Evolutionary conservation across 2,888 invertebrate species (phyloP), one percentile per base, ranked within the genome.

Genomic region (Leistus spinibarbis): DNA sequence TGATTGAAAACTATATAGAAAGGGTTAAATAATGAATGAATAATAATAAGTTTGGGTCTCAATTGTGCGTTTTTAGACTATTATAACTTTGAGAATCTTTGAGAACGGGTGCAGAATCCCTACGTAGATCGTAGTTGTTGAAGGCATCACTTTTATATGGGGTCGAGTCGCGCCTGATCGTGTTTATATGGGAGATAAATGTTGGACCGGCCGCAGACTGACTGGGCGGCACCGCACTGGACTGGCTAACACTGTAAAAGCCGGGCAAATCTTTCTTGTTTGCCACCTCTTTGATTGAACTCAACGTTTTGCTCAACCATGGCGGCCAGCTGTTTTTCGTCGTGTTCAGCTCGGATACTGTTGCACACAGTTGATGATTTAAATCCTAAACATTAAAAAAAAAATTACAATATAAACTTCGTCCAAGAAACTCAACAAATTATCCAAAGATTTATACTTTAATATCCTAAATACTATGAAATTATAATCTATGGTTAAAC

Each of bases 281-380:
- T 10, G 92, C 89, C 3, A 90, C 92, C 81, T 92, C 92, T 86
- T 92, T 92, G 80, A 92, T 91, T 40, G 91, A 92, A 80, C 89
- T 91, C 84, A 98, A 89, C 0, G 98, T 98, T 86, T 97, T 97
- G 78, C 96, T 95, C 70, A 98, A 89, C 98, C 98, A 99, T 0
- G 95, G 95, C 23, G 97, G 92, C 92, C 97, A 98, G 20, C 90
- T 90, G 81, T 91, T 91, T 78, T 91, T 90, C 3, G 91, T 88
- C 77, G 87, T 86, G 82, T 91, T 91, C 78, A 94, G 86, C 84
- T 97, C 97, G 73, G 92, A 90, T 65, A 94, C 89, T 0, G 95
- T 93, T 0, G 95, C 90, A 82, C 93, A 93, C 71, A 98, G 87
- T 82, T 96, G 95, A 86, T 99, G 98, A 54, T 94, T 95, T 78